Conservation (phyloP, 2,888 invertebrate genomes). For the Clivina fossor region DNA sequence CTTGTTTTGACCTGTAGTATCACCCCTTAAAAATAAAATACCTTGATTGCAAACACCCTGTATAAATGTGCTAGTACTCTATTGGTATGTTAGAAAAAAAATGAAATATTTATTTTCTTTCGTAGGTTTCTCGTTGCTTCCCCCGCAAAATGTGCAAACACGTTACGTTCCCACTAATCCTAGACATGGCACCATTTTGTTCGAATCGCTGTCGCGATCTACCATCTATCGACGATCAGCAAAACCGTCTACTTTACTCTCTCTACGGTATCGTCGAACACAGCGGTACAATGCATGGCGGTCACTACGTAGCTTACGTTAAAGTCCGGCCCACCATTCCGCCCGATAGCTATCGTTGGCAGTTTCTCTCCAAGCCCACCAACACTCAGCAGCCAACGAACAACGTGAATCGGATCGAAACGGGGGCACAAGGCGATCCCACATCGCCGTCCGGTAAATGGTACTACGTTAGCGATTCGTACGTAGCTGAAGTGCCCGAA, state of each 20-base stretch:
- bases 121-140: slow-evolving; percentile 27
- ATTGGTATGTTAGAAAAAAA: background rate
- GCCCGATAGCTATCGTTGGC: slow-evolving; percentile 69
- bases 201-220: slow-evolving; percentile 64
- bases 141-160: slow-evolving; percentile 74
- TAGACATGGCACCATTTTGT: slow-evolving; percentile 92
- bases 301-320: slow-evolving; percentile 93
- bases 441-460: slow-evolving; percentile 73
- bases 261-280: slow-evolving; percentile 96
- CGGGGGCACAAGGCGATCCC: slow-evolving; percentile 52
- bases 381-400: slow-evolving; percentile 48
- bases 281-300: slow-evolving; percentile 85
- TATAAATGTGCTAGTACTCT: no score
- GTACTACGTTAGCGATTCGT: slow-evolving; percentile 92
- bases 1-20: no score
- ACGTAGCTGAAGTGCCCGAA: slow-evolving; percentile 79
- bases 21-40: no score
- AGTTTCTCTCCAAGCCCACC: slow-evolving; percentile 63
- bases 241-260: slow-evolving; percentile 76
- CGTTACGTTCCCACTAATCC: slow-evolving; percentile 81
- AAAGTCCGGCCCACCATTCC: slow-evolving; percentile 73
- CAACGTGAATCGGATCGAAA: no score
- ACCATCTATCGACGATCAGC: slow-evolving; percentile 51
- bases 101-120: slow-evolving; percentile 2
- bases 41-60: no score